phyloP scores from a whole-genome alignment of 2,797 vertebrate genomes.

The Brachymystax lenok region DNA sequence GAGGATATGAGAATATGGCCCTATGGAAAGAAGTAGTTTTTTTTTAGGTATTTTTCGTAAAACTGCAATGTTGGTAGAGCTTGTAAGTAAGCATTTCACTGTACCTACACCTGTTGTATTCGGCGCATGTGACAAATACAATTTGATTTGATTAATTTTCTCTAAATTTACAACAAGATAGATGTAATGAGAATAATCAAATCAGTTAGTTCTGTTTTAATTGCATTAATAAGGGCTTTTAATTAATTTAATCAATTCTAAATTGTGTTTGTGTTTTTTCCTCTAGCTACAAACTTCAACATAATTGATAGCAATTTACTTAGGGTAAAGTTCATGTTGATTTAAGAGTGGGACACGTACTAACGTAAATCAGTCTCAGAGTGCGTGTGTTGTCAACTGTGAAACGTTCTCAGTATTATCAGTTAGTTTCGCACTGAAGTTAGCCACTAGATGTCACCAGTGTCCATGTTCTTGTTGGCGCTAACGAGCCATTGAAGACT shows the following conservation, averaged over 20 bases:
- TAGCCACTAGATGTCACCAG: slow-evolving; percentile 79
- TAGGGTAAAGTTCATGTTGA: slow-evolving; percentile 5
- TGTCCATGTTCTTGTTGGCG: slow-evolving; percentile 66
- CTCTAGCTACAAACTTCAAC: background rate
- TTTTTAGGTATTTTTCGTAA: too few relatives aligned
- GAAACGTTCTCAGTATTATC: background rate
- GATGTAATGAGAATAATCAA: background rate
- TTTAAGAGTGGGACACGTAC: background rate
- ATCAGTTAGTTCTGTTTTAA: background rate
- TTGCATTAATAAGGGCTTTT: background rate
- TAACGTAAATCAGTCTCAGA: slow-evolving; percentile 41
- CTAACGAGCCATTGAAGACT: slow-evolving; percentile 6
- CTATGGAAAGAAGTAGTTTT: background rate
- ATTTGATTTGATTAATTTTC: too few relatives aligned
- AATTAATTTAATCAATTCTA: background rate
- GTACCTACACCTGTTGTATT: too few relatives aligned
- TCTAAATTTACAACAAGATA: background rate
- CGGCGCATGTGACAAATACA: background rate
- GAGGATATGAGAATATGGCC: background rate
- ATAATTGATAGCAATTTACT: slow-evolving; percentile 8
- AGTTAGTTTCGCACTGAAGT: slow-evolving; percentile 17
- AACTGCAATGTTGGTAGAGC: too few relatives aligned
- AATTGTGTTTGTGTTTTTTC: background rate
- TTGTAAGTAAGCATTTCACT: too few relatives aligned
- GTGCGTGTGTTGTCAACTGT: slow-evolving; percentile 28